A percentile compares a stretch with the other conserved stretches of the same genome.
phyloP scores from a whole-genome alignment of 2,797 vertebrate genomes.

The Fistularia commersonii region DNA sequence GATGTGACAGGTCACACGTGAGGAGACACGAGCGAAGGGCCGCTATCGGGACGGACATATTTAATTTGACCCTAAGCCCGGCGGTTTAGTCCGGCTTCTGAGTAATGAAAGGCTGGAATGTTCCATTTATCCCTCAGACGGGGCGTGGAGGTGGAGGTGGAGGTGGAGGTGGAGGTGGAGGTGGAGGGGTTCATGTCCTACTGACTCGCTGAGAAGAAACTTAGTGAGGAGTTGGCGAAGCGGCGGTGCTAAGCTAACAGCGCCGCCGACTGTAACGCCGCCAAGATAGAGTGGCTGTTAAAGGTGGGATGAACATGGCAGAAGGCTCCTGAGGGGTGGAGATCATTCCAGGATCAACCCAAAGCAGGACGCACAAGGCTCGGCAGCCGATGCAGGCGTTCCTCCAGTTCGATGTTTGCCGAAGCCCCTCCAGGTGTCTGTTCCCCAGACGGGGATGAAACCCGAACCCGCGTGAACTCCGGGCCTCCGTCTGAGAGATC shows the following conservation, averaged over 20 bases:
- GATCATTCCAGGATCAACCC: no score
- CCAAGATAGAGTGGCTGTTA: no score
- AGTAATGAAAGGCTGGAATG: conserved; percentile 40
- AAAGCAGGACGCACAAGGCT: no score
- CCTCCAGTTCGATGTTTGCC: no score
- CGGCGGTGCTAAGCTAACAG: no score
- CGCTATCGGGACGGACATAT: conserved; percentile 30
- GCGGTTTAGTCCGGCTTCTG: conserved; percentile 30
- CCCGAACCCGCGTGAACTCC: conserved; percentile 16
- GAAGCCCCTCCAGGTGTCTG: conserved; percentile 7
- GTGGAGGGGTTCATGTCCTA: conserved; percentile 17
- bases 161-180: no score
- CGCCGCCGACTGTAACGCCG: no score
- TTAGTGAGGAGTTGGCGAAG: no score
- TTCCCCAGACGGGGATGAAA: conserved; percentile 35
- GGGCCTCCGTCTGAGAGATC: conserved; percentile 32
- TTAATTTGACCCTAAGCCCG: conserved; percentile 33
- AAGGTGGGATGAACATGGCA: no score
- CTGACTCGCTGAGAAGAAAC: conserved; percentile 22
- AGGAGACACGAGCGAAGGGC: conserved; percentile 22
- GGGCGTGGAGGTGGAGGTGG: no score
- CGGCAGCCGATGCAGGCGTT: no score
- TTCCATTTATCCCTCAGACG: conserved; percentile 27
- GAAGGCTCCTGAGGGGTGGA: no score
- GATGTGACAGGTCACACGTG: conserved; percentile 51